Evolutionary conservation across 2,888 invertebrate genomes (phyloP).

Genomic region (Bombyx huttoni): DNA sequence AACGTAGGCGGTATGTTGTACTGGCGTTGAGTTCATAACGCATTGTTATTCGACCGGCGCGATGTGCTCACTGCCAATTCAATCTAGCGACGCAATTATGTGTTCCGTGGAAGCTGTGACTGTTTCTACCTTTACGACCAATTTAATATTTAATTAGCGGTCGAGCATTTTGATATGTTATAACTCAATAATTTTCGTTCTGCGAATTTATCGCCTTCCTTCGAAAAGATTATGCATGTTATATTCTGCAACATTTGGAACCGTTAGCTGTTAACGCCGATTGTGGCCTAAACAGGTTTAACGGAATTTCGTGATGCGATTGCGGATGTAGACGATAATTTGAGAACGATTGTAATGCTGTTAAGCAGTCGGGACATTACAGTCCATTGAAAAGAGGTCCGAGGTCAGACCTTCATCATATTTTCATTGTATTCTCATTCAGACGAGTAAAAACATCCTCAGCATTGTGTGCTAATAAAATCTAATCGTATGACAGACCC

Average conservation of each 20-base stretch:
- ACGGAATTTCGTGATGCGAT: constrained; percentile 28
- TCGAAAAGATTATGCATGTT: constrained; percentile 1
- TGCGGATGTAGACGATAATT: constrained; percentile 32
- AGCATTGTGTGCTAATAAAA: constrained; percentile 15
- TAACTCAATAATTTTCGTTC: neutral
- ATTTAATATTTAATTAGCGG: neutral
- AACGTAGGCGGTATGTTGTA: constrained; percentile 43
- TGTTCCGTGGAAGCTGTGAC: neutral
- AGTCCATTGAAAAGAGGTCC: constrained; percentile 36
- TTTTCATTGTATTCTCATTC: constrained; percentile 43
- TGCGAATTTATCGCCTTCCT: neutral
- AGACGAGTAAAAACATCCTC: constrained; percentile 26
- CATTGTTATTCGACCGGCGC: constrained; percentile 33
- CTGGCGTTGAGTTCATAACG: constrained; percentile 38
- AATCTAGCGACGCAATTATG: constrained; percentile 13
- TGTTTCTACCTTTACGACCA: neutral
- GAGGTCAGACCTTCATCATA: constrained; percentile 41
- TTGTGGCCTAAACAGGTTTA: constrained; percentile 30
- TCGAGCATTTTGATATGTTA: neutral
- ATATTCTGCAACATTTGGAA: constrained; percentile 3
- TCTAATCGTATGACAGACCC: constrained; percentile 1
- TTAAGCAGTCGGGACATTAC: constrained; percentile 18
- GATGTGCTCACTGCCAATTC: constrained; percentile 26
- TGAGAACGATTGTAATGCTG: constrained; percentile 27
- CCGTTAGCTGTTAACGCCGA: constrained; percentile 34